Evolutionary conservation across 2,888 invertebrate species (phyloP).

Genomic region (Terebella lapidaria): DNA sequence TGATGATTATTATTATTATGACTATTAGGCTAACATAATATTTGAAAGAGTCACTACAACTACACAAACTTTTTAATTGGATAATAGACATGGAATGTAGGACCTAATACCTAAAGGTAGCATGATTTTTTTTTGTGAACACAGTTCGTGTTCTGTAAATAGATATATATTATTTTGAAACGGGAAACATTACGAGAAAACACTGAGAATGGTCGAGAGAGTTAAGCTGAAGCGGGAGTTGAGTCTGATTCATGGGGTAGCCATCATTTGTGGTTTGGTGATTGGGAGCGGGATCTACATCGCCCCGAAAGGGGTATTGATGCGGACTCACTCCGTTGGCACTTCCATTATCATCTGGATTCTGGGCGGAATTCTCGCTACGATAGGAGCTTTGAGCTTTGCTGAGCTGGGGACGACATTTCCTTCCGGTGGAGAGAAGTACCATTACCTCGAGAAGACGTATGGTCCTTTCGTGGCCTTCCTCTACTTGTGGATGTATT

Average conservation of each 20-base stretch:
- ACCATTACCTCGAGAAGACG: conserved; percentile 55
- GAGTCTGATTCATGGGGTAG: conserved; percentile 16
- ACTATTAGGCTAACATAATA: no score
- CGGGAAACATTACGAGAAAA: no score
- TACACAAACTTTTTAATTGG: no score
- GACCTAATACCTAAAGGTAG: no score
- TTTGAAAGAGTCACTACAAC: no score
- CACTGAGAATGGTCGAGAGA: background rate
- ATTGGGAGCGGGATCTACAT: conserved; percentile 23
- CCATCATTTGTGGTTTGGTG: conserved; percentile 15
- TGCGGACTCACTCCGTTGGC: conserved; percentile 63
- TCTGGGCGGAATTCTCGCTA: conserved; percentile 69
- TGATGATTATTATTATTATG: no score
- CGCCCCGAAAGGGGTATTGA: conserved; percentile 15
- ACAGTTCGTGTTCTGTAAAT: no score
- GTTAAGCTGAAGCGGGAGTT: conserved; percentile 14
- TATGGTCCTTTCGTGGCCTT: conserved; percentile 48
- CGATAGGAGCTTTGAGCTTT: conserved; percentile 81
- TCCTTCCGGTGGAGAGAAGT: conserved; percentile 58
- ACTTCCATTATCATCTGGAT: conserved; percentile 84
- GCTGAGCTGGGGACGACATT: conserved; percentile 84
- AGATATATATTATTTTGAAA: no score
- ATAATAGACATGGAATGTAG: no score
- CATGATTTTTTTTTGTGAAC: no score
- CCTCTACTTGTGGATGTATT: conserved; percentile 47